Evolutionary conservation across 1,140 invertebrate genomes (phyloP).

Genomic region (Drosophila baimaii): DNA sequence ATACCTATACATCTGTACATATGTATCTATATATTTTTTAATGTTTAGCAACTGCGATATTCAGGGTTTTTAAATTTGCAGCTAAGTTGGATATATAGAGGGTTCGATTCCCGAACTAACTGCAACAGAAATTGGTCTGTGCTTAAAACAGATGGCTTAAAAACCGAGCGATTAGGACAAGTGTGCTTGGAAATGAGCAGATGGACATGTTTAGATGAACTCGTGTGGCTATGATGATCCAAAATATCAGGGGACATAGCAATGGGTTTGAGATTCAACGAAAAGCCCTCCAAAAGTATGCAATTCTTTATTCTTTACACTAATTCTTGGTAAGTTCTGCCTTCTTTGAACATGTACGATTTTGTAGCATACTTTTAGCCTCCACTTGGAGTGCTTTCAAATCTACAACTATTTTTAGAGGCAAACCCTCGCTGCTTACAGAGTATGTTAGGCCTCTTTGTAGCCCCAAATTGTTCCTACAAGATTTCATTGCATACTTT

Average conservation of each 20-base stretch:
- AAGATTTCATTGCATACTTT: not conserved
- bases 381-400: too few species aligned
- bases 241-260: not conserved
- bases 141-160: not conserved
- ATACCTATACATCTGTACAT: not conserved
- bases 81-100: not conserved
- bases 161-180: not conserved
- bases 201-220: not conserved
- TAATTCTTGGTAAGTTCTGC: too few species aligned
- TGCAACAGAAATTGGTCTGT: slow-evolving; percentile 1
- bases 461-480: too few species aligned
- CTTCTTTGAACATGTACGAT: too few species aligned
- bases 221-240: not conserved
- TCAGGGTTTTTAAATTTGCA: not conserved
- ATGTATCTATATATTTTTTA: too few species aligned
- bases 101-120: not conserved
- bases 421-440: too few species aligned
- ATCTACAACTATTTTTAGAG: too few species aligned
- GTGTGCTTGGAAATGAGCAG: not conserved
- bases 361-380: not conserved
- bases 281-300: not conserved
- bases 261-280: too few species aligned
- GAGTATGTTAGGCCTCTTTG: too few species aligned
- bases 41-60: not conserved
- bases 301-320: not conserved